phyloP scores from a whole-genome alignment of 2,113 vertebrate species.

The Elaphurus davidianus region DNA sequence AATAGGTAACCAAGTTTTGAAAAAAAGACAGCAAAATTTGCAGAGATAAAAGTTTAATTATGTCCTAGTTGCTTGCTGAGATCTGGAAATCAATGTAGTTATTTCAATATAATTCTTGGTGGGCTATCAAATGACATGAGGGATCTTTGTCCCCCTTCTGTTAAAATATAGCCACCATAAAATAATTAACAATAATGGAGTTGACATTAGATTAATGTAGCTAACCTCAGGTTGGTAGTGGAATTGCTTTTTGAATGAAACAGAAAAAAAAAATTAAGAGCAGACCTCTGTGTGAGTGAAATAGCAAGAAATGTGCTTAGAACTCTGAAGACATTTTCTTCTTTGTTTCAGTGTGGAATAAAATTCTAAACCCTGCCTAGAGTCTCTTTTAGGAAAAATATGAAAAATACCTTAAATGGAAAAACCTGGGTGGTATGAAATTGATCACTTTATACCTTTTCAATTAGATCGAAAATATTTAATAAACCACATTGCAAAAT shows the following conservation, averaged over 20 bases:
- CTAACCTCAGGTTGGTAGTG: slow-evolving; percentile 73
- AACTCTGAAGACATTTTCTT: slow-evolving; percentile 40
- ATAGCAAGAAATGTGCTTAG: slow-evolving; percentile 52
- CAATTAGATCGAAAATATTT: neutral
- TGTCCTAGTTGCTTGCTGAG: slow-evolving; percentile 82
- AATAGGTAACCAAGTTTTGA: slow-evolving; percentile 61
- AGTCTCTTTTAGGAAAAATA: neutral
- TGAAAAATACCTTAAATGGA: neutral
- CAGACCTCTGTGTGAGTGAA: slow-evolving; percentile 38
- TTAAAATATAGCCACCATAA: slow-evolving; percentile 78
- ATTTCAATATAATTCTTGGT: slow-evolving; percentile 80
- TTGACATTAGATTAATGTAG: slow-evolving; percentile 79
- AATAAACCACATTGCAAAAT: neutral
- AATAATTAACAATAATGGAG: slow-evolving; percentile 79
- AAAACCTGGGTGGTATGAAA: neutral
- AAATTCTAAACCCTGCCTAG: neutral
- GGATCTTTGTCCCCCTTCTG: slow-evolving; percentile 77
- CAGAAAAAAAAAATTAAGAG: slow-evolving; percentile 38
- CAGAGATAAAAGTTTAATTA: slow-evolving; percentile 83
- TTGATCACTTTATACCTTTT: neutral
- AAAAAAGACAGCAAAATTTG: slow-evolving; percentile 74
- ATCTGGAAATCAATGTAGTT: slow-evolving; percentile 82
- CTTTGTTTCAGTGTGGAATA: slow-evolving; percentile 38
- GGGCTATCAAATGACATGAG: slow-evolving; percentile 75
- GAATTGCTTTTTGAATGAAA: slow-evolving; percentile 75